Evolutionary conservation across 2,113 vertebrate genomes (phyloP).

Genomic region (Zosterops pallidus): DNA sequence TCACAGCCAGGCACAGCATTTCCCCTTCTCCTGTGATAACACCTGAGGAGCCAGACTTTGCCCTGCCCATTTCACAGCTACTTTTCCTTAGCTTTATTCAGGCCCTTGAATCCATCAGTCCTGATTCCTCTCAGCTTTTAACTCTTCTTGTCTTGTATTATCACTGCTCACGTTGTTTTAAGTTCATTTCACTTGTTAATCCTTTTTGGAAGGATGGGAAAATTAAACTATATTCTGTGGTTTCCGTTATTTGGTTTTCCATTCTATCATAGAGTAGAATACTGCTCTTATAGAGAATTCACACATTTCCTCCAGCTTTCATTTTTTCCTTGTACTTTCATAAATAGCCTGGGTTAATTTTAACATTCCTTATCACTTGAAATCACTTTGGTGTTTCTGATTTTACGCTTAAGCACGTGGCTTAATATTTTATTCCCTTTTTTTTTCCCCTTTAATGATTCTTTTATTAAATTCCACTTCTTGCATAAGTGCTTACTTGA

Average conservation of each 20-base stretch:
- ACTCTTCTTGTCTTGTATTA: not conserved
- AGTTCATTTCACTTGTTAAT: not conserved
- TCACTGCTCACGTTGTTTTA: not conserved
- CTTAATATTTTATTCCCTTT: not conserved
- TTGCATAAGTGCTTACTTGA: not conserved
- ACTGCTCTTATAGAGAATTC: not conserved
- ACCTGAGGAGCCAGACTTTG: not conserved
- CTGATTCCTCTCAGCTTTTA: not conserved
- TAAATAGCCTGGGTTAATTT: not conserved
- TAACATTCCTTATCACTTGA: not conserved
- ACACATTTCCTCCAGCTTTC: not conserved
- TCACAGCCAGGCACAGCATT: not conserved
- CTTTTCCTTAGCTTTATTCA: not conserved
- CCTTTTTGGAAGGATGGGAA: not conserved
- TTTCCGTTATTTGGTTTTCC: not conserved
- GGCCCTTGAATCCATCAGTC: not conserved
- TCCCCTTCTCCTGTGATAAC: not conserved
- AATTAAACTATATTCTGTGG: not conserved
- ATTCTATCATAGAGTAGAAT: not conserved
- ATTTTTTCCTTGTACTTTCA: not conserved
- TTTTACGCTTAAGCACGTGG: fast-evolving
- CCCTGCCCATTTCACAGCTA: not conserved
- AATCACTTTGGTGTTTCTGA: not conserved
- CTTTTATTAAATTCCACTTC: not conserved
- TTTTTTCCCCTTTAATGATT: not conserved